Evolutionary conservation across 2,113 vertebrate genomes (phyloP).

Genomic region (Hypomesus transpacificus): DNA sequence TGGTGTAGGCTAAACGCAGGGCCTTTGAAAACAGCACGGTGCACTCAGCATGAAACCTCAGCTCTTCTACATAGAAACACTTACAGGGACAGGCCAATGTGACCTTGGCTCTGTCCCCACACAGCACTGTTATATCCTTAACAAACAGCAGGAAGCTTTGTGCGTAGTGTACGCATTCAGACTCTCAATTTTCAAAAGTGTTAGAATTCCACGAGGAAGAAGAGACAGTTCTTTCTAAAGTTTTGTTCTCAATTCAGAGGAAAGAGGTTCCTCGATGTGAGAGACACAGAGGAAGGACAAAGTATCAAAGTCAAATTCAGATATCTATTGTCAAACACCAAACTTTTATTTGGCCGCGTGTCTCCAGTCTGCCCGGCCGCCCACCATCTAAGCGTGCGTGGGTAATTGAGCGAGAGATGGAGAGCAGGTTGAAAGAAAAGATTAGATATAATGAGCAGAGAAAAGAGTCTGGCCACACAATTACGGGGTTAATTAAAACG

Average conservation of each 20-base stretch:
- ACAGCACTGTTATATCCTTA: neutral
- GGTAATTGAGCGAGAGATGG: constrained; percentile 52
- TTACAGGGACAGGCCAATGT: neutral
- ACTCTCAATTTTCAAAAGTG: neutral
- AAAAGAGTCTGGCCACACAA: constrained; percentile 48
- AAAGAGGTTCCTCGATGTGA: neutral
- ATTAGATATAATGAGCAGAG: constrained; percentile 54
- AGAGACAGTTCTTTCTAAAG: neutral
- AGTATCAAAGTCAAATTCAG: constrained; percentile 1
- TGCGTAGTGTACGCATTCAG: neutral
- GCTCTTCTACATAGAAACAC: constrained; percentile 4
- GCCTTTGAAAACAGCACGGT: constrained; percentile 35
- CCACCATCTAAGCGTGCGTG: constrained; percentile 28
- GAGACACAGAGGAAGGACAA: constrained; percentile 5
- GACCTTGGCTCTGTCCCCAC: constrained; percentile 33
- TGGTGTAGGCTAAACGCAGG: constrained; percentile 19
- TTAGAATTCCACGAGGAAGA: neutral
- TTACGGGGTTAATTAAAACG: constrained; percentile 62
- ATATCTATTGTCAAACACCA: constrained; percentile 2
- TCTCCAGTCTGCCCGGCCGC: constrained; percentile 14
- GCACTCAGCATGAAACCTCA: constrained; percentile 27
- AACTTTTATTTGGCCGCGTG: neutral
- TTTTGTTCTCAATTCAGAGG: neutral
- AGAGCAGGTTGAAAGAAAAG: constrained; percentile 49
- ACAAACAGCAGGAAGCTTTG: neutral